Base-by-base conservation (phyloP, 2,888 invertebrate species). In the Plemyria rubiginata region DNA sequence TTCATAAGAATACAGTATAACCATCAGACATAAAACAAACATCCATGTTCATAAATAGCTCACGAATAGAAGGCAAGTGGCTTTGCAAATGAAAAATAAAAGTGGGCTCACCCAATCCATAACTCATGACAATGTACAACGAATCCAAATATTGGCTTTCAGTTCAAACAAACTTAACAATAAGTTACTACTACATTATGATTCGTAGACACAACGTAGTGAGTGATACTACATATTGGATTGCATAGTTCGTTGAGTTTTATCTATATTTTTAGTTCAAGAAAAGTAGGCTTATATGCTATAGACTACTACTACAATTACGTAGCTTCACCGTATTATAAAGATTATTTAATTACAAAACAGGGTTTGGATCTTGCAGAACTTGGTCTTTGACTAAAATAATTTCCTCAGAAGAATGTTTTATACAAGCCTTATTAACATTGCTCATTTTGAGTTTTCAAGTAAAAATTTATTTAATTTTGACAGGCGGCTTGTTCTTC, bases 101-200 rank as follows among this genome's bases (percentile, higher is more conserved):
- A 72, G 77, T 73, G 78, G 82, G 74, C 86, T 80, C 80, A 79
- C 88, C 90, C 86, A 84, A 82, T 82, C 85, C 88, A 87, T 92
- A 90, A 90, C 84, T 92, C 91, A 90, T 90, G 87, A 87, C 88
- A 90, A 90, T 85, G 85, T 86, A 85, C 84, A 84, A 85, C 79
- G 80, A 81, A 79, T 74, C 80, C 83, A 84, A 87, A 84, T 79
- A 80, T 75, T 79, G 80, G 76, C 82, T 78, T 78, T 60, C 66
- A 66, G 79, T 75, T 77, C 84, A 87, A 89, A 89, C 77, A 67
- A 74, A 70, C 73, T 74, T 77, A 79, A 81, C 86, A 64, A 63
- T 70, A 65, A 68, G 65, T 70, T 64, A 70, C 62, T 63, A 54
- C 67, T 67, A 68, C 63, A 68, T 69, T 67, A 67, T 66, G 66